Conservation (phyloP, 2,888 invertebrate genomes). For the Volucella inflata region DNA sequence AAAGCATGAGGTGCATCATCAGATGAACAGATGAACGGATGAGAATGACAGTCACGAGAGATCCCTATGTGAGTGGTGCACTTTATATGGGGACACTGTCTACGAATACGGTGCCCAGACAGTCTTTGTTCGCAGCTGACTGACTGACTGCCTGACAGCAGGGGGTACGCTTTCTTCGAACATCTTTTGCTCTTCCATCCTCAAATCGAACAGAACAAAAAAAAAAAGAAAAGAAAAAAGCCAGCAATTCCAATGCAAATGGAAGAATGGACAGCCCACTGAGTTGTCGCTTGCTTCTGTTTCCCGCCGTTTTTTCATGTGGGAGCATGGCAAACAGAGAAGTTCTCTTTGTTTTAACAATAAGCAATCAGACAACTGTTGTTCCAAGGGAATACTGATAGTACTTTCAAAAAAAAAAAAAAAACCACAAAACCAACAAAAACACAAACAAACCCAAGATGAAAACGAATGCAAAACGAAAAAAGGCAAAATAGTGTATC, state of each 20-base stretch:
- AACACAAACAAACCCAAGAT: conserved; percentile 1
- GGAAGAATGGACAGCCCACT: conserved; percentile 69
- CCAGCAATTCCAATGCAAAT: conserved; percentile 58
- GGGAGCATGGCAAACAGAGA: conserved; percentile 32
- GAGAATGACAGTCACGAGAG: conserved; percentile 52
- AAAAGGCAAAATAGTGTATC: conserved; percentile 75
- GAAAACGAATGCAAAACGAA: conserved; percentile 20
- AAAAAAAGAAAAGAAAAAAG: conserved; percentile 24
- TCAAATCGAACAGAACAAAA: conserved; percentile 55
- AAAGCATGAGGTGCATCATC: conserved; percentile 70
- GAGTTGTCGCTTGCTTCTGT: conserved; percentile 63
- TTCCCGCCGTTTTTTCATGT: conserved; percentile 3
- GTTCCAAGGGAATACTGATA: conserved; percentile 44
- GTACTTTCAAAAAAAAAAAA: not conserved
- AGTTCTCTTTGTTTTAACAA: conserved; percentile 58
- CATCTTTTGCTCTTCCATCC: conserved; percentile 51
- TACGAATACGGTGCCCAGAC: conserved; percentile 45
- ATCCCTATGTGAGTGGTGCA: not conserved
- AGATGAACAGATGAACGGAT: conserved; percentile 14
- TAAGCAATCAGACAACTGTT: conserved; percentile 72
- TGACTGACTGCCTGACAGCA: conserved; percentile 59
- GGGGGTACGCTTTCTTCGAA: conserved; percentile 67
- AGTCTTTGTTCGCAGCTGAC: conserved; percentile 64
- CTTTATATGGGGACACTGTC: not conserved
- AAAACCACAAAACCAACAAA: conserved; percentile 2